Evolutionary conservation across 2,797 vertebrate species (phyloP), one percentile per base, ranked within the genome.

Genomic region (Coccyzus lansbergi): DNA sequence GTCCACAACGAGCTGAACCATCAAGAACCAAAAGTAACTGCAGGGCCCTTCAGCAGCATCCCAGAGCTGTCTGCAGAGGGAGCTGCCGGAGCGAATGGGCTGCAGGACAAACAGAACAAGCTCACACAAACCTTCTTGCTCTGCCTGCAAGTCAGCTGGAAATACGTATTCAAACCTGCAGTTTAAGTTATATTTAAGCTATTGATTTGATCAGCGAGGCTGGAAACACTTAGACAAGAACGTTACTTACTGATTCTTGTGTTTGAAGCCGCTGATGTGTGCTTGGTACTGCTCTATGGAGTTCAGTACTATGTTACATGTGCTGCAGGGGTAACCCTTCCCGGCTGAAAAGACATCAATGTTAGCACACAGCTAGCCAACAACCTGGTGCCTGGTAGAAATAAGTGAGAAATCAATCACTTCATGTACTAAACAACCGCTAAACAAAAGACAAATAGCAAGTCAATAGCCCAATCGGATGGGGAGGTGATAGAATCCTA

Each of bases 231-330:
- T 67, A 83, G 83, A 86, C 20, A 67, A 74, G 90, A 91, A 78
- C 2, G 3, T 93, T 96, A 98, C 99, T 98, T 97, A 99, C 99
- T 99, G 99, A 97, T 99, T 99, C 98, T 99, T 99, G 96, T 99
- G 99, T 98, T 99, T 99, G 97, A 99, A 98, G 74, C 99, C 99
- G 31, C 98, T 99, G 98, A 99, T 98, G 88, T 99, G 99, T 95
- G 99, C 99, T 96, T 99, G 99, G 97, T 99, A 99, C 97, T 99
- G 99, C 84, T 99, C 99, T 98, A 99, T 99, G 34, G 99, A 99
- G 98, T 99, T 99, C 62, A 99, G 98, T 71, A 99, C 98, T 80
- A 99, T 98, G 95, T 98, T 99, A 97, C 99, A 99, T 48, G 98
- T 96, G 90, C 97, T 98, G 97, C 99, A 99, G 13, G 98, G 98